Base-by-base conservation (phyloP, 2,888 invertebrate species). In the Pristionchus maxplancki region DNA sequence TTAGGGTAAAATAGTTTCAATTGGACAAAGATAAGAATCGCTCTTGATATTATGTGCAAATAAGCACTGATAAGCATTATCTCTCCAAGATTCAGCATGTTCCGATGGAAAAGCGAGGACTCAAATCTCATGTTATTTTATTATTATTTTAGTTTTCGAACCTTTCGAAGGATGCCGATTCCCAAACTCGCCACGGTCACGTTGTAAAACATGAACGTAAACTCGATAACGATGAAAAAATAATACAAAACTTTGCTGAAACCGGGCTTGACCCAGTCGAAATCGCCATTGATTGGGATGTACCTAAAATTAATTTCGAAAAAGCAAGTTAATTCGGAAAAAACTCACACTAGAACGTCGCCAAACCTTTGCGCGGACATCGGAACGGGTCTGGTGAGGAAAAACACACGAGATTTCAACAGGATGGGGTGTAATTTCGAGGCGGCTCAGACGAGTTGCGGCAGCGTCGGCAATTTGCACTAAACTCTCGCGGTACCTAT, bases 221-320 rank as follows among this genome's bases (percentile, higher is more conserved):
- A n/a, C 28, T 78, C 78, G 78, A 44, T n/a, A 9, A 13, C 9
- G 13, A 78, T 11, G 15, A 78, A 28, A 78, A 67, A 67, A 15
- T 40, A 28, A 40, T 40, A 74, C 15, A 40, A 20, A 5, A 40
- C 9, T 13, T 37, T 78, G 44, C 44, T 78, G 9, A 78, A 28
- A 1, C 44, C 78, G 2, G 78, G n/a, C 20, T 40, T 44, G 17
- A 44, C 20, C 44, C 20, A 78, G 40, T 40, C 78, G 34, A n/a
- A 48, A 13, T 48, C 78, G 31, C 71, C 44, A 78, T 44, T n/a
- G 11, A 78, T n/a, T n/a, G 78, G 44, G 44, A 78, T 44, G 4
- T 28, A 78, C n/a, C 44, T 78, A 78, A 78, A 44, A n/a, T 71
- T 40, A 78, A n/a, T 24, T 78, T 78, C 28, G 28, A 48, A 37